phyloP scores from a whole-genome alignment of 2,888 invertebrate species.

The Nysson spinosus region DNA sequence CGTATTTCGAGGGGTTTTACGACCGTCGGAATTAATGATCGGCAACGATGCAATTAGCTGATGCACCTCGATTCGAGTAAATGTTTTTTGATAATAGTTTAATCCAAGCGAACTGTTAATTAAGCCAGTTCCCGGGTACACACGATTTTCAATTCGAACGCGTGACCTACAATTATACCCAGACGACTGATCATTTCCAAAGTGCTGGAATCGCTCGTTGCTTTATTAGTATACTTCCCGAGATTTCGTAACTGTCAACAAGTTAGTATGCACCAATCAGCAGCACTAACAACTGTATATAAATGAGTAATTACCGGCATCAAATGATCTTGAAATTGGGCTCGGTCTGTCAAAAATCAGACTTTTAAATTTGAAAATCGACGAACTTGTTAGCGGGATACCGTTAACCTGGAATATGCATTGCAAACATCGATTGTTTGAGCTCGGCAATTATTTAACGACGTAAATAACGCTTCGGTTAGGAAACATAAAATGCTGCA shows the following conservation, averaged over 20 bases:
- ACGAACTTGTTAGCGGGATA: too few species aligned
- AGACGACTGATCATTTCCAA: constrained; percentile 6
- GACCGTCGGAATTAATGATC: constrained; percentile 33
- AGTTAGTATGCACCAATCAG: constrained; percentile 49
- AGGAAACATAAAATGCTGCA: too few species aligned
- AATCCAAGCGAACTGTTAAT: constrained; percentile 42
- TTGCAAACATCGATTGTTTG: too few species aligned
- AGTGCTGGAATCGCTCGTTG: background rate
- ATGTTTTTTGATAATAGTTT: constrained; percentile 48
- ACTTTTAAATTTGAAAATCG: too few species aligned
- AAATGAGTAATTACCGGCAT: constrained; percentile 43
- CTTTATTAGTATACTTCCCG: constrained; percentile 27
- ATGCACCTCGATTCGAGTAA: constrained; percentile 2
- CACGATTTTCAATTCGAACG: constrained; percentile 4
- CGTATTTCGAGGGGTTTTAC: background rate
- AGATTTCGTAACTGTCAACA: constrained; percentile 24
- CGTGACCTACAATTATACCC: background rate
- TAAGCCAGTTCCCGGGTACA: constrained; percentile 26
- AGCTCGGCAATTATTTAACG: too few species aligned
- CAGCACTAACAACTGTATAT: constrained; percentile 26
- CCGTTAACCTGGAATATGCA: too few species aligned
- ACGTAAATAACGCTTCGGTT: too few species aligned
- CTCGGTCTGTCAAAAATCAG: constrained; percentile 17
- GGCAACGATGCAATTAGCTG: constrained; percentile 42
- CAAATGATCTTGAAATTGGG: constrained; percentile 47